phyloP scores from a whole-genome alignment of 2,113 vertebrate genomes.

The Tiliqua scincoides region DNA sequence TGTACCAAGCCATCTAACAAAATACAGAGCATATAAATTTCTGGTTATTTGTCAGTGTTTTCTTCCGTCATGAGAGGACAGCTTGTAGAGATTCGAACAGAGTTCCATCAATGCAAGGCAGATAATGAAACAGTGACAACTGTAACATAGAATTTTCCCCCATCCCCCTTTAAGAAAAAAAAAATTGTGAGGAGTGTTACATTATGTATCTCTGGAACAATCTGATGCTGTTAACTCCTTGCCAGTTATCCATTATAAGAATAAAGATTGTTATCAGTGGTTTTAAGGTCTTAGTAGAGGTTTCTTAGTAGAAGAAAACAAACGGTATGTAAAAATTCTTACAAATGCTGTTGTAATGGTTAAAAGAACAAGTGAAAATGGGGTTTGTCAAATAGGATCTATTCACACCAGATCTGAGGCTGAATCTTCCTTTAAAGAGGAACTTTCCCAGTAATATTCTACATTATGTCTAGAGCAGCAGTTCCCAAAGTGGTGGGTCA shows the following conservation, averaged over 20 bases:
- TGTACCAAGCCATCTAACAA: conserved; percentile 36
- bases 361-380: too few species aligned
- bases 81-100: conserved; percentile 7
- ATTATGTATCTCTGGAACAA: background rate
- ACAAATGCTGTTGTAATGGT: background rate
- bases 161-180: background rate
- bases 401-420: background rate
- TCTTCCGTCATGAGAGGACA: conserved; percentile 16
- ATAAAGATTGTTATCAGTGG: background rate
- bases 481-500: too few species aligned
- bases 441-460: background rate
- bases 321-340: background rate
- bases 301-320: background rate
- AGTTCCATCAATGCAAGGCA: background rate
- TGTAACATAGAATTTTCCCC: background rate
- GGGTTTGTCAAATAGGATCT: too few species aligned
- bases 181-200: background rate
- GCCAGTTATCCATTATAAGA: background rate
- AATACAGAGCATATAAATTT: conserved; percentile 24
- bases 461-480: background rate
- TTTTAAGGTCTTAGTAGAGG: background rate
- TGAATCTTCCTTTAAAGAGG: background rate
- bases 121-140: background rate
- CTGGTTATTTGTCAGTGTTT: conserved; percentile 18
- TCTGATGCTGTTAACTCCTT: background rate